Conservation (phyloP, 2,888 invertebrate genomes). For the Eilema caniola region DNA sequence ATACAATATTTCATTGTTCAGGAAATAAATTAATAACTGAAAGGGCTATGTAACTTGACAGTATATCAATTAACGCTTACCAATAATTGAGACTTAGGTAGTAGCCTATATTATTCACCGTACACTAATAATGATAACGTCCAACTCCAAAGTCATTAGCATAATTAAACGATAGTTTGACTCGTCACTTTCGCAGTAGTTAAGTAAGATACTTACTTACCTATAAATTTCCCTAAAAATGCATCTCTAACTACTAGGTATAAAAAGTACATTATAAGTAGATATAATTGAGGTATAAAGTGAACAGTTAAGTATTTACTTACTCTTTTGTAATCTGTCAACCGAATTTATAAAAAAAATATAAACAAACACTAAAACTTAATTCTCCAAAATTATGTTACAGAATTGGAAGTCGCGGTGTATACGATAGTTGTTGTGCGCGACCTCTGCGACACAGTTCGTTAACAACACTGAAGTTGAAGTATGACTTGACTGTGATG, state of each 20-base stretch:
- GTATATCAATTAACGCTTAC: not conserved
- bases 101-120: not conserved
- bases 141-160: not conserved
- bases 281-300: not conserved
- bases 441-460: slow-evolving; percentile 43
- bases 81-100: not conserved
- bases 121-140: not conserved
- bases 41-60: not conserved
- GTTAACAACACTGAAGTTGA: slow-evolving; percentile 43
- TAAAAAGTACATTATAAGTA: not conserved
- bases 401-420: slow-evolving; percentile 29
- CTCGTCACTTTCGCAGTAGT: not conserved
- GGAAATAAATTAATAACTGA: not conserved
- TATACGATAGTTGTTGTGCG: slow-evolving; percentile 20
- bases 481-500: slow-evolving; percentile 1
- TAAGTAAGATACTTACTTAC: too few species aligned
- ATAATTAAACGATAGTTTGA: not conserved
- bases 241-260: not conserved
- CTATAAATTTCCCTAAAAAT: not conserved
- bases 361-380: not conserved
- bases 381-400: slow-evolving; percentile 16
- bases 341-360: not conserved
- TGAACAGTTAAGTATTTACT: too few species aligned
- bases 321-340: not conserved
- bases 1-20: too few species aligned